Conservation (phyloP, 2,113 vertebrate genomes). For the Trogon melanurus region DNA sequence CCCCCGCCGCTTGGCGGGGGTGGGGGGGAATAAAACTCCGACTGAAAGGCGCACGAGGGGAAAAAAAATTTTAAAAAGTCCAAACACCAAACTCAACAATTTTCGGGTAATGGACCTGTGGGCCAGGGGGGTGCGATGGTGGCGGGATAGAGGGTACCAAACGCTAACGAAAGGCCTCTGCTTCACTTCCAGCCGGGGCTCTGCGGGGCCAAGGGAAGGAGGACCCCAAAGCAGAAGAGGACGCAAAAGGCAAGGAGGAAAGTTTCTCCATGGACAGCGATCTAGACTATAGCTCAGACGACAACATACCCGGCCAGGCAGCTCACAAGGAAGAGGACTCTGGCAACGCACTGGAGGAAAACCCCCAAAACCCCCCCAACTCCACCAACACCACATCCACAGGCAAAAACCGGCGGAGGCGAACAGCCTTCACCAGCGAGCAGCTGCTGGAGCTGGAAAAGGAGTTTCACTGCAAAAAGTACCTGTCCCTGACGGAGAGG, state of each 20-base stretch:
- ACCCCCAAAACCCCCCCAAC: slow-evolving; percentile 65
- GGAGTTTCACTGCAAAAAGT: slow-evolving; percentile 99
- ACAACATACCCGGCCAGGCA: slow-evolving; percentile 83
- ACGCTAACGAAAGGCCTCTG: slow-evolving; percentile 48
- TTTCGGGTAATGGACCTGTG: not conserved
- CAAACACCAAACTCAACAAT: rapidly evolving
- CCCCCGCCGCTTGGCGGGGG: not conserved
- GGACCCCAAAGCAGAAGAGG: slow-evolving; percentile 86
- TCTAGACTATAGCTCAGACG: slow-evolving; percentile 97
- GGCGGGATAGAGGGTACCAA: not conserved
- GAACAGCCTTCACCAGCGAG: slow-evolving; percentile 98
- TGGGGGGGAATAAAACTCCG: no score
- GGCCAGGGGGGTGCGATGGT: not conserved
- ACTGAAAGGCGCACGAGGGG: not conserved
- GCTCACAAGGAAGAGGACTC: slow-evolving; percentile 87
- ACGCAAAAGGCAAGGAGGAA: slow-evolving; percentile 88
- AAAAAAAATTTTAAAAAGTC: rapidly evolving
- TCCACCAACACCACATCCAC: slow-evolving; percentile 79
- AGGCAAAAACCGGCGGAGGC: slow-evolving; percentile 90
- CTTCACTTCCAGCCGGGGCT: slow-evolving; percentile 74
- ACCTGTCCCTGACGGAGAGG: slow-evolving; percentile 95
- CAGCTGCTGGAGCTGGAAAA: slow-evolving; percentile 98
- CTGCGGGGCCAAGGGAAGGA: slow-evolving; percentile 84
- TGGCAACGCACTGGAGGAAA: slow-evolving; percentile 81
- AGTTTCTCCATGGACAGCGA: slow-evolving; percentile 98